A percentile compares a stretch with the other conserved stretches of the same genome.
Evolutionary conservation across 2,113 vertebrate genomes (phyloP).

Genomic region (Toxotes jaculatrix): DNA sequence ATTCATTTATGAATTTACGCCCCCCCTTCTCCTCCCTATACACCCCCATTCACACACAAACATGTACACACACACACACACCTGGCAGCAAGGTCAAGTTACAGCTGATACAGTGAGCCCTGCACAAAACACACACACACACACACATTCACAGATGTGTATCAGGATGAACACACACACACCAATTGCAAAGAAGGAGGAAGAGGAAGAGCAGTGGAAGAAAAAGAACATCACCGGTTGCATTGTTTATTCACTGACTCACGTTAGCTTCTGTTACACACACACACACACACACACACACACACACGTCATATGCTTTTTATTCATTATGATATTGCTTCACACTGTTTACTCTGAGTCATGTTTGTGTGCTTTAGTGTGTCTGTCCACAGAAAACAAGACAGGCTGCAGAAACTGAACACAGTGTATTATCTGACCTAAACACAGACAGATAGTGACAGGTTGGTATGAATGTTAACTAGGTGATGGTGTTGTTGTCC

Average conservation of each 20-base stretch:
- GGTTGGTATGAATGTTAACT: slow-evolving; percentile 78
- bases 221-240: slow-evolving; percentile 13
- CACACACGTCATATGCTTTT: slow-evolving; percentile 5
- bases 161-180: slow-evolving; percentile 1
- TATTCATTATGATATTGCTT: slow-evolving; percentile 41
- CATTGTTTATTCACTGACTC: slow-evolving; percentile 54
- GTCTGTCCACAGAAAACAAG: slow-evolving; percentile 11
- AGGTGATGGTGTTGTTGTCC: slow-evolving; percentile 66
- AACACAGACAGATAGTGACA: slow-evolving; percentile 51
- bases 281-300: slow-evolving; percentile 38
- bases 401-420: slow-evolving; percentile 5
- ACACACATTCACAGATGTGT: not conserved
- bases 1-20: slow-evolving; percentile 98
- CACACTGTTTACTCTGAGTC: slow-evolving; percentile 43
- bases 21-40: slow-evolving; percentile 63
- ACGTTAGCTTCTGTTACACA: slow-evolving; percentile 44
- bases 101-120: slow-evolving; percentile 91
- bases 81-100: slow-evolving; percentile 96
- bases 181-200: not conserved
- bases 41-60: not conserved
- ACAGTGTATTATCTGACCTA: not conserved
- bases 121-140: slow-evolving; percentile 47
- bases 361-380: not conserved
- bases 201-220: slow-evolving; percentile 22
- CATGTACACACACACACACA: slow-evolving; percentile 64